Evolutionary conservation across 2,888 invertebrate genomes (phyloP).

Genomic region (Xestia c-nigrum): DNA sequence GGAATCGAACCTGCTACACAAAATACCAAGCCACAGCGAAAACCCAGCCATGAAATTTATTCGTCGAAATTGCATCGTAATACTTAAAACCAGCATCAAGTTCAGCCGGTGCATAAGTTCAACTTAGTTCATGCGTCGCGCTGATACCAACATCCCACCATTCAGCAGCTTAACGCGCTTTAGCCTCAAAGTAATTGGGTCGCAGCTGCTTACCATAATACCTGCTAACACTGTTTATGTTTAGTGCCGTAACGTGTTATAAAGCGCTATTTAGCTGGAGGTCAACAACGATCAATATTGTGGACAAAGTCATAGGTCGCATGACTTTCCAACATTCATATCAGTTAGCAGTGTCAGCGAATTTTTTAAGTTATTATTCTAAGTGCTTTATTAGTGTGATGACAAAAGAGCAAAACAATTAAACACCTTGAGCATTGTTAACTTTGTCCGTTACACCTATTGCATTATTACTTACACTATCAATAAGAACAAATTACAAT

Average conservation of each 20-base stretch:
- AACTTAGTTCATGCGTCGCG: conserved; percentile 14
- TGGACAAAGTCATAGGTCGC: conserved; percentile 29
- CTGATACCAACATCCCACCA: conserved; percentile 17
- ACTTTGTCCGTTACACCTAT: not conserved
- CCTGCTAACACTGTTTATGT: conserved; percentile 38
- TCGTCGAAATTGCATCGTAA: conserved; percentile 5
- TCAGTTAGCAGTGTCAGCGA: conserved; percentile 9
- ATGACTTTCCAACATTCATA: conserved; percentile 35
- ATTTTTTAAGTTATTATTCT: conserved; percentile 10
- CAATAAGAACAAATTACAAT: not conserved
- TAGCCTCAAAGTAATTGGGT: conserved; percentile 36
- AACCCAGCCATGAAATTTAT: not conserved
- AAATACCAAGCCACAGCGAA: not conserved
- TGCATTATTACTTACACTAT: not conserved
- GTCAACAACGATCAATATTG: conserved; percentile 32
- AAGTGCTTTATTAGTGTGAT: conserved; percentile 1
- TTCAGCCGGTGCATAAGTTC: conserved; percentile 25
- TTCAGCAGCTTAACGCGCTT: conserved; percentile 48
- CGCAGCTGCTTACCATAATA: conserved; percentile 50
- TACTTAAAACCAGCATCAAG: conserved; percentile 15
- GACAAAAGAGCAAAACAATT: not conserved
- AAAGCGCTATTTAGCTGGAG: conserved; percentile 45
- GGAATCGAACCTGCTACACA: not conserved
- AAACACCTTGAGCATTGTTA: not conserved
- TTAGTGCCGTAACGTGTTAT: conserved; percentile 18